These are phyloP conservation scores for Nycteola revayana DNA, from an alignment of 2,888 invertebrate genomes.

Conservation along the genomic window DNA sequence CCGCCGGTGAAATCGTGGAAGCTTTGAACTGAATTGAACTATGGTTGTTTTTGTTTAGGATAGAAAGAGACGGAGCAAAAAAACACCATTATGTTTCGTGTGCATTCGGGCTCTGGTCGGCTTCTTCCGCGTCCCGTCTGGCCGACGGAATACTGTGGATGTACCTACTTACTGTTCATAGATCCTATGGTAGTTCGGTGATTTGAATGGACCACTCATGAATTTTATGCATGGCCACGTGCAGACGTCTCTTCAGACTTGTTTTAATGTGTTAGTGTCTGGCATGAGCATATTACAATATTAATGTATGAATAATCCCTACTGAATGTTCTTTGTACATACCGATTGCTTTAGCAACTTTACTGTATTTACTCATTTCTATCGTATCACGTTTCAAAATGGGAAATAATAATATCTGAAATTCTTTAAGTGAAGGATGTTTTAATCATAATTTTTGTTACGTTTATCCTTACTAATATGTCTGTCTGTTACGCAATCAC, in stretches of 20 bases:
- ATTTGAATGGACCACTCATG: neutral
- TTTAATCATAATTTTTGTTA: no score
- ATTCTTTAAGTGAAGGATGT: no score
- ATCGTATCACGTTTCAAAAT: no score
- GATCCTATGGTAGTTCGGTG: neutral
- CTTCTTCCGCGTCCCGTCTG: conserved; percentile 52
- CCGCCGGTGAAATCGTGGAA: conserved; percentile 37
- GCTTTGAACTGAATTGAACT: conserved; percentile 37
- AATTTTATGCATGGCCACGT: conserved; percentile 20
- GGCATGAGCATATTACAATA: neutral
- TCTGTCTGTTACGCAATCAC: no score
- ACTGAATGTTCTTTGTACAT: no score
- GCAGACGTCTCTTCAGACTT: conserved; percentile 6
- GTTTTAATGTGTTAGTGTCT: conserved; percentile 9
- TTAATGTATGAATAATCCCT: no score
- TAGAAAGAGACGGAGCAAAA: conserved; percentile 63
- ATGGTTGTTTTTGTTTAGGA: conserved; percentile 61
- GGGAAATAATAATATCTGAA: no score
- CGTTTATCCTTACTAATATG: no score
- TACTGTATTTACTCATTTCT: no score
- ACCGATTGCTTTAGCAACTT: no score
- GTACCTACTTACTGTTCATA: conserved; percentile 10
- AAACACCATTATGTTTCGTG: conserved; percentile 51
- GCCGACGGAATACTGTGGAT: conserved; percentile 47
- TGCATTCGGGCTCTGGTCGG: conserved; percentile 64